phyloP scores from a whole-genome alignment of 2,113 vertebrate species.

The Tiliqua scincoides region DNA sequence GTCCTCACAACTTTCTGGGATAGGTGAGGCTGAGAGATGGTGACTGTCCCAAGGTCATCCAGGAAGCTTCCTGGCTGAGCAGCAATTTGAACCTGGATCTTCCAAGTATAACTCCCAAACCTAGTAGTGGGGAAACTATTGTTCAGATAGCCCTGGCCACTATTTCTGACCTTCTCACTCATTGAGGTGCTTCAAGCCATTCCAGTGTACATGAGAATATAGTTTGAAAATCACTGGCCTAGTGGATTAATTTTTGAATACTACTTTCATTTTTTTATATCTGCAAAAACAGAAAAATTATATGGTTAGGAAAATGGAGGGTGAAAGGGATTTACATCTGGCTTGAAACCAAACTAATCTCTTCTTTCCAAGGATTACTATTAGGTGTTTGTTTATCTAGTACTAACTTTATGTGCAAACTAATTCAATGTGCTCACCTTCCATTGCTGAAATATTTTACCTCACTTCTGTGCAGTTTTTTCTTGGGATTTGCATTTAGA shows the following conservation, averaged over 20 bases:
- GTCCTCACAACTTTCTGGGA: too few species aligned
- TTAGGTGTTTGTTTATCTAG: conserved; percentile 53
- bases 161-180: not conserved
- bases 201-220: not conserved
- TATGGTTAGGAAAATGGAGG: not conserved
- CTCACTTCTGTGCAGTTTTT: conserved; percentile 58
- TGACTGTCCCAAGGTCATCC: too few species aligned
- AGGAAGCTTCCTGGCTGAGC: too few species aligned
- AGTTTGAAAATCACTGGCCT: conserved; percentile 1
- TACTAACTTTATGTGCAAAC: conserved; percentile 51
- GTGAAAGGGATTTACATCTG: conserved; percentile 37
- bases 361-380: conserved; percentile 37
- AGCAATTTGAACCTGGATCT: too few species aligned
- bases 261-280: conserved; percentile 21
- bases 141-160: not conserved
- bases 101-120: too few species aligned
- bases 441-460: conserved; percentile 47
- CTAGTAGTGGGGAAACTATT: not conserved
- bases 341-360: conserved; percentile 56
- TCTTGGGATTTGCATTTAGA: conserved; percentile 71
- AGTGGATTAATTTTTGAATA: not conserved
- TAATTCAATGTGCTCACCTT: conserved; percentile 58
- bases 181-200: not conserved
- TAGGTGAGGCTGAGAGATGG: too few species aligned
- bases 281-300: conserved; percentile 19